Evolutionary conservation across 2,888 invertebrate genomes (phyloP), one percentile per base, ranked within the genome.

Genomic region (Folsomia manolachei): DNA sequence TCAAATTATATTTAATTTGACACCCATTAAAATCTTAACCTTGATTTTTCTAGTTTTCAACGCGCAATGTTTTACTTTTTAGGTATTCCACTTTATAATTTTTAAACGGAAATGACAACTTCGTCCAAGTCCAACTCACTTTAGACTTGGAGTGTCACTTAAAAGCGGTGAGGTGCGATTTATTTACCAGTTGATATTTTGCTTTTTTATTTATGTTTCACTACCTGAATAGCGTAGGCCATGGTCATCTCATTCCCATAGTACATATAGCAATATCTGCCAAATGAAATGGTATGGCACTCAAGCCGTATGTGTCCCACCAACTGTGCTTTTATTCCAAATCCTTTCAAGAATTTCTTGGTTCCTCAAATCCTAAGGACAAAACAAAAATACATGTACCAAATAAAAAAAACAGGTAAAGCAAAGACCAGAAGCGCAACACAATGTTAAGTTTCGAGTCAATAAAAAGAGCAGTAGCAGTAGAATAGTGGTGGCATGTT

Each of bases 41-140:
- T 56, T 56, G 56, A 56, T 56, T 56, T 56, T 56, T 56, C 56
- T 56, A 56, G n/a, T 56, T 56, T 21, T n/a, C n/a, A 56, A 56
- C 21, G 21, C 56, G 56, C 56, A 56, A 56, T 56, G n/a, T 56
- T 7, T 7, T 19, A 56, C 56, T 14, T 56, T 56, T 56, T n/a
- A n/a, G n/a, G n/a, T n/a, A 51, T 51, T 51, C 51, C 51, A 56
- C n/a, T 56, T n/a, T 56, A 56, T 56, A n/a, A 56, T 21, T 21
- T 19, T 14, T 56, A 14, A 56, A 56, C 56, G 56, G 56, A 56
- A 56, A 56, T 56, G 56, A 56, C 56, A 56, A 51, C 18, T 56
- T 56, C 19, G 56, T 56, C 56, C 7, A 56, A 18, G n/a, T 7
- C 21, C 56, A 56, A n/a, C n/a, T n/a, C n/a, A n/a, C n/a, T n/a